phyloP scores from a whole-genome alignment of 2,888 invertebrate species.

The Drosophila helvetica region DNA sequence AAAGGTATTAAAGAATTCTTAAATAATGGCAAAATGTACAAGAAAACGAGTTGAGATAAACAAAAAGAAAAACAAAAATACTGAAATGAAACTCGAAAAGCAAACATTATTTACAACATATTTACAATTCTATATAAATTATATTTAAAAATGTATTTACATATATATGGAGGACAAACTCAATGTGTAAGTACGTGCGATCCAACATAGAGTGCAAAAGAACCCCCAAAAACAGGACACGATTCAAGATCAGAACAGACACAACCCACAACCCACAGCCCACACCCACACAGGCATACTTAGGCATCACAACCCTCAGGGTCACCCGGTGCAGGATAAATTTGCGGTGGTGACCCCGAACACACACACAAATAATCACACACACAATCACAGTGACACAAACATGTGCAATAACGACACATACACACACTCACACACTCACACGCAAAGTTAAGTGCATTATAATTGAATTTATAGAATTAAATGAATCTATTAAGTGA shows the following conservation, averaged over 20 bases:
- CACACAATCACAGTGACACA: slow-evolving; percentile 32
- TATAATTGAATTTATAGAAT: slow-evolving; percentile 78
- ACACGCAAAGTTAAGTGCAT: slow-evolving; percentile 78
- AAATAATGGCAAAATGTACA: slow-evolving; percentile 76
- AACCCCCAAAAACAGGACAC: slow-evolving; percentile 23
- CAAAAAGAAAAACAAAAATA: slow-evolving; percentile 34
- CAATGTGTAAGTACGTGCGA: slow-evolving; percentile 53
- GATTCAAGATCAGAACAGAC: slow-evolving; percentile 10
- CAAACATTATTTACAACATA: slow-evolving; percentile 78
- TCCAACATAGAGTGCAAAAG: slow-evolving; percentile 45
- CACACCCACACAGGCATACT: slow-evolving; percentile 47
- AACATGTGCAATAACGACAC: slow-evolving; percentile 50
- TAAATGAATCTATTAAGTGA: slow-evolving; percentile 64
- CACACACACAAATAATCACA: slow-evolving; percentile 9
- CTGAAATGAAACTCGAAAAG: slow-evolving; percentile 53
- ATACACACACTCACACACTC: slow-evolving; percentile 31
- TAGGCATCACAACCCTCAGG: slow-evolving; percentile 24
- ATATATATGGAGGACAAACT: slow-evolving; percentile 65
- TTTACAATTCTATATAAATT: slow-evolving; percentile 77
- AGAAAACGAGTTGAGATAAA: slow-evolving; percentile 61
- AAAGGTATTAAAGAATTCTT: slow-evolving; percentile 52
- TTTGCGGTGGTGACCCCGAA: slow-evolving; percentile 5
- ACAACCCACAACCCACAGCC: slow-evolving; percentile 28
- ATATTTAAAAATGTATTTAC: slow-evolving; percentile 78
- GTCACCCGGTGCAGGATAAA: slow-evolving; percentile 1